These are phyloP conservation scores for Synanthedon tipuliformis DNA, from an alignment of 2,888 invertebrate species.

Conservation along the genomic window DNA sequence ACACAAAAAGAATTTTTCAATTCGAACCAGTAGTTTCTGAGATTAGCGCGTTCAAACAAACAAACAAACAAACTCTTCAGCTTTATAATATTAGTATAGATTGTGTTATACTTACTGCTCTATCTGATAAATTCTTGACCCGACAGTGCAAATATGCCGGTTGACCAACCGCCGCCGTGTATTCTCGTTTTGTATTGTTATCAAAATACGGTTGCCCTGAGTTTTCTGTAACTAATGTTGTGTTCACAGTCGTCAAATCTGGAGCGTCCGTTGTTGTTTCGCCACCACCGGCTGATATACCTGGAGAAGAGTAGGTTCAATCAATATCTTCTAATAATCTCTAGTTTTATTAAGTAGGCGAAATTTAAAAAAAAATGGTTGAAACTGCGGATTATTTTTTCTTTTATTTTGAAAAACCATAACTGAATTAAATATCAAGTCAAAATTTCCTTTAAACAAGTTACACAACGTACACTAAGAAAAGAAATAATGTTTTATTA, in stretches of 20 bases:
- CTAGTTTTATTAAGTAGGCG: neutral
- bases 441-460: too few species aligned
- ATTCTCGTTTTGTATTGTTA: conserved; percentile 83
- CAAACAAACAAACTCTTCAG: too few species aligned
- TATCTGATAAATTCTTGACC: conserved; percentile 86
- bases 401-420: too few species aligned
- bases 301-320: conserved; percentile 14
- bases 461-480: too few species aligned
- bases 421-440: too few species aligned
- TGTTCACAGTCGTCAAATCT: conserved; percentile 25
- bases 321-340: neutral
- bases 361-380: neutral
- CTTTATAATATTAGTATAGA: too few species aligned
- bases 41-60: too few species aligned
- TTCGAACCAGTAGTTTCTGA: too few species aligned
- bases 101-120: conserved; percentile 77
- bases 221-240: conserved; percentile 59
- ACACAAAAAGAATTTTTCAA: too few species aligned
- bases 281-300: conserved; percentile 45
- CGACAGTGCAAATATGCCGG: conserved; percentile 86
- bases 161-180: conserved; percentile 88
- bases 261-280: conserved; percentile 14
- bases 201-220: conserved; percentile 89
- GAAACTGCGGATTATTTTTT: neutral
- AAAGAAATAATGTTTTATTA: too few species aligned